Evolutionary conservation across 2,797 vertebrate species (phyloP).

Genomic region (Muscicapa comitata): DNA sequence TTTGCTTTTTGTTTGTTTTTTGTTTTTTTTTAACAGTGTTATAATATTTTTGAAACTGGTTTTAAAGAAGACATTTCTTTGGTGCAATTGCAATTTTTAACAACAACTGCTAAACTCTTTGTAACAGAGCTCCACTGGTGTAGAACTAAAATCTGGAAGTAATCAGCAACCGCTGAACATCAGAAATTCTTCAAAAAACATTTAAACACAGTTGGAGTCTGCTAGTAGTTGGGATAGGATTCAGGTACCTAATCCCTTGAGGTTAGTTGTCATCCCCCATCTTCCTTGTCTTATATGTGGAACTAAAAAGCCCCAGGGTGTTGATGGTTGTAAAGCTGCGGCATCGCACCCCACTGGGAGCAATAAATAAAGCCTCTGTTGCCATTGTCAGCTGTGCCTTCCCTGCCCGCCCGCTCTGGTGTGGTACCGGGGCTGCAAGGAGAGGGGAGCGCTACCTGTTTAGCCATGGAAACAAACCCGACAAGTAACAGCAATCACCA

Average conservation of each 20-base stretch:
- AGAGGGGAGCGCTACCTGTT: slow-evolving; percentile 39
- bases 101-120: slow-evolving; percentile 85
- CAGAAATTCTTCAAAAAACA: slow-evolving; percentile 94
- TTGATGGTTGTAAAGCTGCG: slow-evolving; percentile 85
- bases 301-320: slow-evolving; percentile 88
- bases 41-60: slow-evolving; percentile 54
- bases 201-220: slow-evolving; percentile 94
- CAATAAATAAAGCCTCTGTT: slow-evolving; percentile 89
- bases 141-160: slow-evolving; percentile 99
- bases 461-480: slow-evolving; percentile 66
- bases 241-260: slow-evolving; percentile 95
- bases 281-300: slow-evolving; percentile 76
- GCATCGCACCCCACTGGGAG: slow-evolving; percentile 90
- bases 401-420: slow-evolving; percentile 43
- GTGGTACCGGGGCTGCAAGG: background rate
- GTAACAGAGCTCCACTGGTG: slow-evolving; percentile 87
- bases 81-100: slow-evolving; percentile 82
- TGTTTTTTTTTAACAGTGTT: slow-evolving; percentile 17
- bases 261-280: slow-evolving; percentile 82
- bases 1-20: background rate
- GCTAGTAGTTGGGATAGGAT: slow-evolving; percentile 91
- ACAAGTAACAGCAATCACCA: slow-evolving; percentile 25
- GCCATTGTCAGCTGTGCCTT: slow-evolving; percentile 80
- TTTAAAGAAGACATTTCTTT: slow-evolving; percentile 69
- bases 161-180: slow-evolving; percentile 93